Evolutionary conservation across 2,888 invertebrate species (phyloP), one percentile per base, ranked within the genome.

Genomic region (Crioceris asparagi): DNA sequence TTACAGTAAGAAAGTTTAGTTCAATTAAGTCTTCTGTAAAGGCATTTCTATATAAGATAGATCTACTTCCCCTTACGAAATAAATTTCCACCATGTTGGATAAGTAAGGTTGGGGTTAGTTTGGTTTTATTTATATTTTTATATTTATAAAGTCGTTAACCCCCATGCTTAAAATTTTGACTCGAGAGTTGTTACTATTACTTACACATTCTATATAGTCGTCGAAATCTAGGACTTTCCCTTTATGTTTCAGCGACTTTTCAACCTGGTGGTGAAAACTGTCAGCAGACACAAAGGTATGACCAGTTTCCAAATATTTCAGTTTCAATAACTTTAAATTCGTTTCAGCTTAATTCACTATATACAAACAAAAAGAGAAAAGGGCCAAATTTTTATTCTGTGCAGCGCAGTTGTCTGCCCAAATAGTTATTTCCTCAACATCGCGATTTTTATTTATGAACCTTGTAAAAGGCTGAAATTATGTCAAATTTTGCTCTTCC

Each of bases 401-500:
- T 7, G 31, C 15, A 12, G 41, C 33, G 26, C 46, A 46, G 35
- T 44, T 45, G 31, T 44, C 44, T 16, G 44, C 18, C 45, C 41
- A 45, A 31, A 45, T 27, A 4, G 18, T 35, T 4, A 45, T 35
- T 11, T 30, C 19, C 25, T 34, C 25, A 2, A 11, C 29, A 17
- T 44, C 45, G 26, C 39, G 25, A 21, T 31, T 11, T 16, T n/a
- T n/a, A n/a, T n/a, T n/a, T n/a, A n/a, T n/a, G n/a, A n/a, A n/a
- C 43, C n/a, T 18, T 15, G 17, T 38, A 33, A 36, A 38, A 43
- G 8, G 38, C 21, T 23, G 31, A 38, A 19, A 39, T 39, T 23
- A 43, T 37, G 18, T 55, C 55, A 26, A 53, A 47, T 38, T 55
- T 42, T 29, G 52, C 51, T 29, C 55, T 38, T 7, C 53, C 54